Evolutionary conservation across 1,140 invertebrate genomes (phyloP).

Genomic region (Lepidurus couesii): DNA sequence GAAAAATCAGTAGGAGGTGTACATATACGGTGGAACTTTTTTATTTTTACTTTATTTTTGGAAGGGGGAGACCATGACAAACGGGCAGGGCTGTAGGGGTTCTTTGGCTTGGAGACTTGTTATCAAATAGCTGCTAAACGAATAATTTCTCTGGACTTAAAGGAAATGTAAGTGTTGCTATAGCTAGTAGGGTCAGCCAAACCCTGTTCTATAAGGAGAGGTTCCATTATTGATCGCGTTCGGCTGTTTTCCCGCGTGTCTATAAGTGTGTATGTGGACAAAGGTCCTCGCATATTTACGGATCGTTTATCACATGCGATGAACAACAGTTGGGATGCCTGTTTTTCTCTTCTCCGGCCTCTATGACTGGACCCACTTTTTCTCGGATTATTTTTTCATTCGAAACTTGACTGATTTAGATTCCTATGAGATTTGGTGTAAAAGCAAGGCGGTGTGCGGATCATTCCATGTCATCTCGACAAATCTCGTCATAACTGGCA

Average conservation of each 20-base stretch:
- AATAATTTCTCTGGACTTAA: not conserved
- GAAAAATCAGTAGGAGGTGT: constrained; percentile 9
- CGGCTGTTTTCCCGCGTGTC: not conserved
- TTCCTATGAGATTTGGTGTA: not conserved
- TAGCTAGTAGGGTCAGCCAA: not conserved
- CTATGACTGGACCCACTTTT: not conserved
- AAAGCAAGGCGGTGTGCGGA: constrained; percentile 12
- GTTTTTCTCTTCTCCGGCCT: not conserved
- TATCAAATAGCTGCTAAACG: not conserved
- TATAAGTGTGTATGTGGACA: not conserved
- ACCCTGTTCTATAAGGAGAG: not conserved
- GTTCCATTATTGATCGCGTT: not conserved
- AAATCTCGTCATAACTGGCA: not conserved
- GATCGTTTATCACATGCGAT: constrained; percentile 8
- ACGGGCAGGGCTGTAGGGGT: not conserved
- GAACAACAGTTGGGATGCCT: not conserved
- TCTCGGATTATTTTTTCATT: not conserved
- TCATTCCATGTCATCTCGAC: constrained; percentile 18
- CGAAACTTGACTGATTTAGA: not conserved
- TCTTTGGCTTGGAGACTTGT: not conserved
- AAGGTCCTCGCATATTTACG: constrained; percentile 21
- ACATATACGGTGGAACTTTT: not conserved
- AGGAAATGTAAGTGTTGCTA: not conserved
- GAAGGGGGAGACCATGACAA: not conserved
- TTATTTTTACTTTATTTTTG: not conserved